phyloP scores from a whole-genome alignment of 2,797 vertebrate species.

The Sardinella longiceps region DNA sequence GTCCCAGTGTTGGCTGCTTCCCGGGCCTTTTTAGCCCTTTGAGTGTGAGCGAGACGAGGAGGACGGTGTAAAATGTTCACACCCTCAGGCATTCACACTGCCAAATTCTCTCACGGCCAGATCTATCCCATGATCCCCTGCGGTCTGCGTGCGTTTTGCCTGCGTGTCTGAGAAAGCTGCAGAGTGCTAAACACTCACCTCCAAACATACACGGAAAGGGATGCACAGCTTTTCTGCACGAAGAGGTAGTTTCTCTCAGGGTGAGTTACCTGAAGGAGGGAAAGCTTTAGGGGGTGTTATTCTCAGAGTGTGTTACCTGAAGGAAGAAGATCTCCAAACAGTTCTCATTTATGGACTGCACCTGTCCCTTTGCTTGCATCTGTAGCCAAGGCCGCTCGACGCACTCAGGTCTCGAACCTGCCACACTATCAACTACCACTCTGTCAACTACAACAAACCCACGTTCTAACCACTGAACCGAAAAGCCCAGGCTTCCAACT shows the following conservation, averaged over 20 bases:
- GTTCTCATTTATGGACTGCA: background rate
- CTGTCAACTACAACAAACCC: no score
- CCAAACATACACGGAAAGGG: background rate
- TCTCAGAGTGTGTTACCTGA: background rate
- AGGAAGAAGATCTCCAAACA: background rate
- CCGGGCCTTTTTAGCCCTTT: no score
- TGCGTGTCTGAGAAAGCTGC: background rate
- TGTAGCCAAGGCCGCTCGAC: no score
- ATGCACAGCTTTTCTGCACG: background rate
- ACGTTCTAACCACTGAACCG: no score
- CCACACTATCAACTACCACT: no score
- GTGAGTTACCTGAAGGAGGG: background rate
- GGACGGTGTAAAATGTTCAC: background rate
- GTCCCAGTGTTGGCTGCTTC: no score
- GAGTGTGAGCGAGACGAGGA: background rate
- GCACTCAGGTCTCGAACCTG: no score
- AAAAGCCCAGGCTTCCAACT: no score
- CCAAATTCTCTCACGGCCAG: background rate
- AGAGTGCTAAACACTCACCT: conserved; percentile 5
- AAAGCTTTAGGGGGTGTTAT: background rate
- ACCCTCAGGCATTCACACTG: background rate
- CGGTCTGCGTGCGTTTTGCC: background rate
- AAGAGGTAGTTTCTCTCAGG: background rate
- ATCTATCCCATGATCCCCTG: background rate
- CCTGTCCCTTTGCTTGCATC: background rate